These are phyloP conservation scores for Pyrrhosoma nymphula DNA, from an alignment of 2,888 invertebrate genomes.

Conservation along the genomic window DNA sequence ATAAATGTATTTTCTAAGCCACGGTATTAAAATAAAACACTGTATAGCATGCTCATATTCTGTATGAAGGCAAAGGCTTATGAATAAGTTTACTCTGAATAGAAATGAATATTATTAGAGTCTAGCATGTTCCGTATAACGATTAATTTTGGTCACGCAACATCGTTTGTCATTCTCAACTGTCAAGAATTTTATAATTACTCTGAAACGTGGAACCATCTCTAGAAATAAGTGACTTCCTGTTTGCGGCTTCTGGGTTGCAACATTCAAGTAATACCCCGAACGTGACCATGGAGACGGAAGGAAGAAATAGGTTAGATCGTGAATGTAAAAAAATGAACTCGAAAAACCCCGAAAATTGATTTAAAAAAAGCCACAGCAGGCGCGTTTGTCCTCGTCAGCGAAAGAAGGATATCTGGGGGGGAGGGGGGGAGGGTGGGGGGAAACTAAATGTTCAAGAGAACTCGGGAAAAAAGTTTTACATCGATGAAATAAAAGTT, in stretches of 20 bases:
- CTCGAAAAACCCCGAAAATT: background rate
- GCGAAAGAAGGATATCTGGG: background rate
- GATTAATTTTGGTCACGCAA: no score
- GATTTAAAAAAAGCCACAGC: background rate
- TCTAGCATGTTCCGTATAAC: no score
- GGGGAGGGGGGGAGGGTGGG: background rate
- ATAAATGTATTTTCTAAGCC: no score
- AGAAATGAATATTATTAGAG: no score
- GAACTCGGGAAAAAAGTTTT: background rate
- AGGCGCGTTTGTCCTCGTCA: background rate
- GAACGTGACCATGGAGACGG: background rate
- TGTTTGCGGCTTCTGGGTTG: background rate
- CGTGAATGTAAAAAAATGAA: background rate
- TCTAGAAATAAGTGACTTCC: no score
- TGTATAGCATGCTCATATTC: no score
- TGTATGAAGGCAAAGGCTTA: no score
- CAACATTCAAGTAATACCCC: background rate
- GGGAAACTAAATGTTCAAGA: background rate
- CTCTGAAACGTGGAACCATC: no score
- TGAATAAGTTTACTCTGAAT: no score
- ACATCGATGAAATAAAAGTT: background rate
- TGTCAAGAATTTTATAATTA: no score
- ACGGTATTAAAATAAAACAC: no score
- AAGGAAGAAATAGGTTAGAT: background rate
- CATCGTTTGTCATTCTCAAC: no score